phyloP scores from a whole-genome alignment of 2,797 vertebrate genomes.

The Pseudochaenichthys georgianus region DNA sequence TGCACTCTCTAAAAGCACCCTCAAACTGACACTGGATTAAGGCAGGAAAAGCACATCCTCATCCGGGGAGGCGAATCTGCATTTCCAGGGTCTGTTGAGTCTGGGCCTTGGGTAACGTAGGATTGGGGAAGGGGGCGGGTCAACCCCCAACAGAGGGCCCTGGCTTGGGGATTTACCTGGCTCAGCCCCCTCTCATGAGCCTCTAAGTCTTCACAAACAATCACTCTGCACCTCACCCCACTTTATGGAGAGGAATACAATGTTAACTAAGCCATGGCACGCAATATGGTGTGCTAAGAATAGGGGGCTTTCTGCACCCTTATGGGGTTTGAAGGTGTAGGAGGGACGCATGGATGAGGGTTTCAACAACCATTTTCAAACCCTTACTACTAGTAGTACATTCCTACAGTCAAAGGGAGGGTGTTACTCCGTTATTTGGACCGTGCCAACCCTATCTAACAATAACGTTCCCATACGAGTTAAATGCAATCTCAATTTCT shows the following conservation, averaged over 20 bases:
- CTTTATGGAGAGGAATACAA: constrained; percentile 66
- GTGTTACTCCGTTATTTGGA: constrained; percentile 9
- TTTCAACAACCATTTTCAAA: constrained; percentile 25
- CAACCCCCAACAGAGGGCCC: constrained; percentile 47
- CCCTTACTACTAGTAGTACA: constrained; percentile 10
- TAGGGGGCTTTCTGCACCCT: constrained; percentile 36
- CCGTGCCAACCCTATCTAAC: not conserved
- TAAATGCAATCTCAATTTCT: too few species aligned
- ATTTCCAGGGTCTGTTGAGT: constrained; percentile 59
- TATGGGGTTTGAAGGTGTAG: constrained; percentile 6
- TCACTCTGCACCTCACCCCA: constrained; percentile 32
- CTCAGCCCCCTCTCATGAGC: constrained; percentile 42
- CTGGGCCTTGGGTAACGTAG: constrained; percentile 29
- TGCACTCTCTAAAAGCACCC: constrained; percentile 48
- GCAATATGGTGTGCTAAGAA: constrained; percentile 32
- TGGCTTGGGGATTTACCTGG: constrained; percentile 59
- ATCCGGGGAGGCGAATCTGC: constrained; percentile 66
- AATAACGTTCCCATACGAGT: too few species aligned
- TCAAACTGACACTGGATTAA: constrained; percentile 49
- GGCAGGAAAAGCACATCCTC: constrained; percentile 50
- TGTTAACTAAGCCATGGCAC: constrained; percentile 41
- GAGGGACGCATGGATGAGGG: constrained; percentile 11
- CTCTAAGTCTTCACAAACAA: constrained; percentile 54
- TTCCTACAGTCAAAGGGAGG: constrained; percentile 6
- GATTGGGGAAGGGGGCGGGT: not conserved